Conservation (phyloP, 2,113 vertebrate genomes). For the Carassius auratus region DNA sequence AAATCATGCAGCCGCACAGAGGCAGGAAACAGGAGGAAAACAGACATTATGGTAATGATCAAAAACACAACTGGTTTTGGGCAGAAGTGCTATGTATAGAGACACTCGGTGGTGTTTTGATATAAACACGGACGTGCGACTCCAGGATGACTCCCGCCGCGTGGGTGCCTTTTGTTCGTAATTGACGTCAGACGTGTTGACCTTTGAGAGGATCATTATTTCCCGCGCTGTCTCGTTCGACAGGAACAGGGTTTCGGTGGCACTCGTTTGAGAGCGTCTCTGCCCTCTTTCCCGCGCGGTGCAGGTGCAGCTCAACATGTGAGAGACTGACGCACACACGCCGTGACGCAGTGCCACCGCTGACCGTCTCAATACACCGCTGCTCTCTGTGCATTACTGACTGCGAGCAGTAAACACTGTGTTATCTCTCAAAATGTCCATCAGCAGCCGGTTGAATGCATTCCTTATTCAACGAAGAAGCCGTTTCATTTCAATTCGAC, state of each 20-base stretch:
- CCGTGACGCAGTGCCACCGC: constrained; percentile 46
- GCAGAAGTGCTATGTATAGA: constrained; percentile 13
- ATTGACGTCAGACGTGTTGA: constrained; percentile 79
- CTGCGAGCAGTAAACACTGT: constrained; percentile 63
- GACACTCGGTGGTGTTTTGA: constrained; percentile 34
- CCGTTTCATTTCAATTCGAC: not conserved
- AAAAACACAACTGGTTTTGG: not conserved
- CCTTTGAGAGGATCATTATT: constrained; percentile 77
- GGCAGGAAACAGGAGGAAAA: not conserved
- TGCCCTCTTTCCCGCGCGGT: constrained; percentile 56
- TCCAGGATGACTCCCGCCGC: constrained; percentile 43
- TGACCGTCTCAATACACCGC: constrained; percentile 59
- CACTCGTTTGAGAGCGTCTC: constrained; percentile 53
- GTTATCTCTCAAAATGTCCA: constrained; percentile 64
- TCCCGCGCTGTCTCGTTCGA: constrained; percentile 76
- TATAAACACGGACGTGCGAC: constrained; percentile 8
- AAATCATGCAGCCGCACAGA: not conserved
- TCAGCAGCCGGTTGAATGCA: not conserved
- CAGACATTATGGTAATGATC: constrained; percentile 14
- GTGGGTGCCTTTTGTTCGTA: constrained; percentile 70
- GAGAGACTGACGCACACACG: constrained; percentile 65
- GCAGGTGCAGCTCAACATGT: constrained; percentile 77
- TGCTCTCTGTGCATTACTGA: constrained; percentile 61
- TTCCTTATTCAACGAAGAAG: not conserved
- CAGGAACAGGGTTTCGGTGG: constrained; percentile 50